phyloP scores from a whole-genome alignment of 1,140 invertebrate species.

The Asbolus verrucosus region DNA sequence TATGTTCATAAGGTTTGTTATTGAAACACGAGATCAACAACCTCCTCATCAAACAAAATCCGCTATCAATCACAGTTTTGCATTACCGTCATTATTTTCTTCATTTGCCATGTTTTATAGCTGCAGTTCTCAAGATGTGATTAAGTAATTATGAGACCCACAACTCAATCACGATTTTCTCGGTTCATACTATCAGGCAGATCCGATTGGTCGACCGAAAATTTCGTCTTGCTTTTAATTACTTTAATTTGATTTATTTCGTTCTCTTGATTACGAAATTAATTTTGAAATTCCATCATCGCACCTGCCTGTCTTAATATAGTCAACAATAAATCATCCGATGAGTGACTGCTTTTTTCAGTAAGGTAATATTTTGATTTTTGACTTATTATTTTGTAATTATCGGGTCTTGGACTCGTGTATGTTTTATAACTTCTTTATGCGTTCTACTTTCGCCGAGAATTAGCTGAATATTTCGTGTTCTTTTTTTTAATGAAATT shows the following conservation, averaged over 20 bases:
- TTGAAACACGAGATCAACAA: not conserved
- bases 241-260: slow-evolving; percentile 43
- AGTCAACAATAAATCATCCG: slow-evolving; percentile 32
- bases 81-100: slow-evolving; percentile 13
- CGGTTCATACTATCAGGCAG: slow-evolving; percentile 10
- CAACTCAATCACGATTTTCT: slow-evolving; percentile 39
- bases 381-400: no score
- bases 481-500: slow-evolving; percentile 13
- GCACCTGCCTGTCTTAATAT: slow-evolving; percentile 33
- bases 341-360: slow-evolving; percentile 13
- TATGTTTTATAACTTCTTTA: no score
- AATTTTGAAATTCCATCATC: slow-evolving; percentile 42
- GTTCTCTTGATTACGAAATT: slow-evolving; percentile 36
- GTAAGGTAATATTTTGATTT: slow-evolving; percentile 9
- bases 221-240: slow-evolving; percentile 29
- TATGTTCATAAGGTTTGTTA: not conserved
- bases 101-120: slow-evolving; percentile 2
- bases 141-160: slow-evolving; percentile 14
- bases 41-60: not conserved
- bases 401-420: no score
- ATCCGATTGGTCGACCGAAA: slow-evolving; percentile 10
- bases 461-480: not conserved
- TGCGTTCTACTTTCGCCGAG: not conserved
- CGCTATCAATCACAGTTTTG: slow-evolving; percentile 19
- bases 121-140: slow-evolving; percentile 11